These are phyloP conservation scores for Craseonycteris thonglongyai DNA, from an alignment of 2,113 vertebrate genomes.

Conservation along the genomic window DNA sequence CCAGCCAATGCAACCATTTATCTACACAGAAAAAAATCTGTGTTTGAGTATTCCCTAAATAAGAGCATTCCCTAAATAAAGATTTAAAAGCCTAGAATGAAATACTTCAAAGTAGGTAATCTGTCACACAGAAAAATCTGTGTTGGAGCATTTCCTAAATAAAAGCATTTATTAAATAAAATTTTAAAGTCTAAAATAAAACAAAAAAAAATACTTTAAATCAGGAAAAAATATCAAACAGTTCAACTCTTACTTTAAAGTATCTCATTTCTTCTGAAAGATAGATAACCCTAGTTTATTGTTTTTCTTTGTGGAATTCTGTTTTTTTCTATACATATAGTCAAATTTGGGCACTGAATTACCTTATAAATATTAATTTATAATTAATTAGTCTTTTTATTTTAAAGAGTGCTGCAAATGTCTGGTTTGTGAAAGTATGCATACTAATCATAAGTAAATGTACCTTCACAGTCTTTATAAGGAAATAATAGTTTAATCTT, in stretches of 20 bases:
- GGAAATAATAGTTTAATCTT: slow-evolving; percentile 78
- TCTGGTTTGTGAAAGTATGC: slow-evolving; percentile 64
- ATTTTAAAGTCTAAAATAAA: not conserved
- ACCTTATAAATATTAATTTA: slow-evolving; percentile 79
- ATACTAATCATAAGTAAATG: slow-evolving; percentile 77
- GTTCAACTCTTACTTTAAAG: not conserved
- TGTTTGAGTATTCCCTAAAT: no score
- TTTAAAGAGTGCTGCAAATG: slow-evolving; percentile 75
- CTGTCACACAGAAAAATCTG: not conserved
- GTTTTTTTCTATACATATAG: not conserved
- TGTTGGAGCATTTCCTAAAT: not conserved
- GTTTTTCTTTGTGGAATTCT: slow-evolving; percentile 24
- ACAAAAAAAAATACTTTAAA: not conserved
- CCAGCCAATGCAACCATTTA: not conserved
- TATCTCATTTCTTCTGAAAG: not conserved
- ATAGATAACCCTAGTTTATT: slow-evolving; percentile 6
- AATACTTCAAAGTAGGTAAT: not conserved
- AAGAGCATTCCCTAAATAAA: not conserved
- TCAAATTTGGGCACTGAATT: slow-evolving; percentile 51
- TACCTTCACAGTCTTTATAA: slow-evolving; percentile 66
- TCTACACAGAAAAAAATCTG: not conserved
- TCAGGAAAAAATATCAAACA: not conserved
- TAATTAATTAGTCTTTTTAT: slow-evolving; percentile 72
- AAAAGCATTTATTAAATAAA: not conserved
- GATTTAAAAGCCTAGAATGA: not conserved